Conservation (phyloP, 2,797 vertebrate species). For the Darevskia mixta region DNA sequence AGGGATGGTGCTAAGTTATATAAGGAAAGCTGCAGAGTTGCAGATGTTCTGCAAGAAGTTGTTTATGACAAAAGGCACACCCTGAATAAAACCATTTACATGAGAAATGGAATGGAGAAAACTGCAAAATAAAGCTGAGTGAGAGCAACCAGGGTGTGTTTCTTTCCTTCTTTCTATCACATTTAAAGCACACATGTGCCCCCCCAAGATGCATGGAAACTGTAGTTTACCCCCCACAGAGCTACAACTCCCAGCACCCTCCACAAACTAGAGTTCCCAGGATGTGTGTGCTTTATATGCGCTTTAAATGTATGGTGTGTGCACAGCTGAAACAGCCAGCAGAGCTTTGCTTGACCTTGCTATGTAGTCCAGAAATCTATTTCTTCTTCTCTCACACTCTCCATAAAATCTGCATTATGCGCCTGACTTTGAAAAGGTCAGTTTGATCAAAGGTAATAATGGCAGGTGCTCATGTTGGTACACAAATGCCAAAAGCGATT, state of each 20-base stretch:
- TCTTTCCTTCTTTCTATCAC: background rate
- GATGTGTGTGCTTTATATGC: no score
- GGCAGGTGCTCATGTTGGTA: accelerated
- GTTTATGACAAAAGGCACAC: background rate
- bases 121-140: background rate
- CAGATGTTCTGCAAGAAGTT: background rate
- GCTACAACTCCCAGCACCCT: no score
- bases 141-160: background rate
- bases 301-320: no score
- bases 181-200: no score
- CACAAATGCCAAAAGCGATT: background rate
- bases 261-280: no score
- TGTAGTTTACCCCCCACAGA: no score
- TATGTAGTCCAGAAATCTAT: background rate
- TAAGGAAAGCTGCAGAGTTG: background rate
- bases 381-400: background rate
- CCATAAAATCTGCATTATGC: background rate
- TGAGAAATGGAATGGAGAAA: background rate
- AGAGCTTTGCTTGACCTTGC: background rate
- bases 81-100: background rate
- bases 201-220: no score
- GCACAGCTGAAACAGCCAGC: background rate
- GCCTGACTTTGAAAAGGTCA: background rate
- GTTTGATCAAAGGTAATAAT: background rate
- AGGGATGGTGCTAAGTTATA: background rate